Base-by-base conservation (phyloP, 2,797 vertebrate genomes). In the Nyctalus aviator region DNA sequence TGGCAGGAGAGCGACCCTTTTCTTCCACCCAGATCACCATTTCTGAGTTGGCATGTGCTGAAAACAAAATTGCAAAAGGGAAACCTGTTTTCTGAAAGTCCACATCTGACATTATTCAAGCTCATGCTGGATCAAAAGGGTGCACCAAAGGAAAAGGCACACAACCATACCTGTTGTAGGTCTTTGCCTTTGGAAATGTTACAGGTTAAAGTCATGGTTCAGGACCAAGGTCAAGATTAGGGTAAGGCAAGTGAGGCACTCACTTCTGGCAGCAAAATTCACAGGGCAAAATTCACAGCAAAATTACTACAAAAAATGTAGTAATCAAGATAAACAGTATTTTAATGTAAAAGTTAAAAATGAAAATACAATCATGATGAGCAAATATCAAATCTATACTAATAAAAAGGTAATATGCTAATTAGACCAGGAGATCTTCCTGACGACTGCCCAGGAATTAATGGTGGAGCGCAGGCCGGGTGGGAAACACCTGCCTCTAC, bases 11-110 rank as follows among this genome's bases (percentile, higher is more conserved):
- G 30, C 48, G 66, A 41, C 11, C 59, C 5, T 23, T 69, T 48
- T 83, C 73, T 95, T 89, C 50, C 46, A 72, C 76, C 1, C 2
- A 92, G 94, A 12, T 18, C 84, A 88, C 15, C 6, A 83, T 96
- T 88, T 84, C 0, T 64, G 12, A 91, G 71, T 84, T 25, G 92
- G 35, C 72, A 76, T 66, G 62, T 78, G 79, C 30, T 93, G 84
- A 90, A 93, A 71, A 84, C 78, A 73, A 81, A 93, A 48, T 90
- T 88, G 32, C 73, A 46, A 72, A 91, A 82, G 84, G 37, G 79
- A 94, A 95, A 85, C 30, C 79, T 86, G 27, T n/a, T 94, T 84
- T 79, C 66, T 84, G 35, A 95, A 96, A 90, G 75, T 48, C 82
- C 95, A 90, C 82, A 84, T 79, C 81, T 90, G 95, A 95, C 35